Conservation (phyloP, 2,888 invertebrate species). For the Gibbula magus region DNA sequence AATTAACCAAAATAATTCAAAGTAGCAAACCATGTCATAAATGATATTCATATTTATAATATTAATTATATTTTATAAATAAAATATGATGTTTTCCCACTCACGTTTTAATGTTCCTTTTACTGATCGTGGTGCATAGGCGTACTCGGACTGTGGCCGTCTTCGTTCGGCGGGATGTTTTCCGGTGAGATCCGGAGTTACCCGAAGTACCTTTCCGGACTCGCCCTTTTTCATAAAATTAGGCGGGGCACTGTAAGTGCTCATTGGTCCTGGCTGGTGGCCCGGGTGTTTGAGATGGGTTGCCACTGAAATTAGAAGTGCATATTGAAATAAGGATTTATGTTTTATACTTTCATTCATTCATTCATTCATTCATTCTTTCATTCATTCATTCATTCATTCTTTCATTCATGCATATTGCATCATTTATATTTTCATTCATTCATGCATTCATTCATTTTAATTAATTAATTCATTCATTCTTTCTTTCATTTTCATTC, state of each 20-base stretch:
- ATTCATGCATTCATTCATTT: too few relatives aligned
- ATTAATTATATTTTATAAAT: too few relatives aligned
- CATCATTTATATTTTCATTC: too few relatives aligned
- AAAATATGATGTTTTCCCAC: conserved; percentile 27
- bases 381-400: too few relatives aligned
- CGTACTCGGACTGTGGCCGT: conserved; percentile 59
- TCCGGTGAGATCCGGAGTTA: conserved; percentile 66
- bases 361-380: too few relatives aligned
- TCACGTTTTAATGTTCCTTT: conserved; percentile 65
- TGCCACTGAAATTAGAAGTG: conserved; percentile 41
- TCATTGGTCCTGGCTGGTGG: conserved; percentile 44
- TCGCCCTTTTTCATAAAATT: conserved; percentile 51
- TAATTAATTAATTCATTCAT: too few relatives aligned
- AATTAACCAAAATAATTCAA: too few relatives aligned
- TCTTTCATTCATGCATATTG: too few relatives aligned
- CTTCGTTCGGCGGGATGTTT: conserved; percentile 54
- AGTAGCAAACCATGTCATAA: too few relatives aligned
- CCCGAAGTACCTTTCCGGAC: conserved; percentile 56
- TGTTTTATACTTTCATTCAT: background rate
- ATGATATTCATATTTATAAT: too few relatives aligned
- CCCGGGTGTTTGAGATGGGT: conserved; percentile 62
- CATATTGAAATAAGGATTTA: conserved; percentile 17
- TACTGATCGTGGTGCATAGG: conserved; percentile 52
- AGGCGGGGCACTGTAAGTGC: conserved; percentile 63
- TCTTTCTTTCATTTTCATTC: too few relatives aligned